Percentiles rank a stretch among this genome's conserved stretches.
These are phyloP conservation scores for Pedionomus torquatus DNA, from an alignment of 2,113 vertebrate genomes.

Conservation along the genomic window DNA sequence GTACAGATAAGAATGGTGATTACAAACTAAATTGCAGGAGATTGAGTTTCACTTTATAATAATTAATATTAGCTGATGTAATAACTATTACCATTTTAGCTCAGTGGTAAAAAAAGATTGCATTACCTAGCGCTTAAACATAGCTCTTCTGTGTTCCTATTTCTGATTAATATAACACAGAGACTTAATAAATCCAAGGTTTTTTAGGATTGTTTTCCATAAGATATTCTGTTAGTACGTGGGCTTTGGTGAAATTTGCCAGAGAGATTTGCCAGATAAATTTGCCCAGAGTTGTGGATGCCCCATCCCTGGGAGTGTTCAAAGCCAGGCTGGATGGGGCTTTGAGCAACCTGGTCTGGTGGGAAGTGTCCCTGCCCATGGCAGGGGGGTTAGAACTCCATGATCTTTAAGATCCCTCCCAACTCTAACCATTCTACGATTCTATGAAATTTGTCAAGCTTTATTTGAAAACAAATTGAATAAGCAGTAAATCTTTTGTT, in stretches of 20 bases:
- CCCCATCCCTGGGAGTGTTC: no score
- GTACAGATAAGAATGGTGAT: not conserved
- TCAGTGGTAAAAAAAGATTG: not conserved
- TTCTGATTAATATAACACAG: conserved; percentile 38
- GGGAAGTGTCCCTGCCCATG: no score
- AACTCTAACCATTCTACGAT: no score
- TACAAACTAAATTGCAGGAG: not conserved
- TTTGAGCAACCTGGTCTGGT: no score
- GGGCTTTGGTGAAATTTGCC: conserved; percentile 24
- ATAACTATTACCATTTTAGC: not conserved
- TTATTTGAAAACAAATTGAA: conserved; percentile 19
- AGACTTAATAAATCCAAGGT: conserved; percentile 61
- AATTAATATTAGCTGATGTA: not conserved
- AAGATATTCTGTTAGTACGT: conserved; percentile 26
- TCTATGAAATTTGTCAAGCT: conserved; percentile 41
- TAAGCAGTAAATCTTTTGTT: conserved; percentile 8
- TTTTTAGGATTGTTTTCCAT: conserved; percentile 28
- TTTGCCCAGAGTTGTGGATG: no score
- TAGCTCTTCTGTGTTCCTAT: conserved; percentile 20
- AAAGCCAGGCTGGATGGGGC: no score
- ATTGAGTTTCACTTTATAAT: not conserved
- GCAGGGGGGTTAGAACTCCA: no score
- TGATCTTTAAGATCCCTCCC: no score
- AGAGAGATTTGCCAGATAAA: no score
- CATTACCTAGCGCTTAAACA: not conserved